Evolutionary conservation across 2,888 invertebrate species (phyloP).

Genomic region (Nasonia oneida): DNA sequence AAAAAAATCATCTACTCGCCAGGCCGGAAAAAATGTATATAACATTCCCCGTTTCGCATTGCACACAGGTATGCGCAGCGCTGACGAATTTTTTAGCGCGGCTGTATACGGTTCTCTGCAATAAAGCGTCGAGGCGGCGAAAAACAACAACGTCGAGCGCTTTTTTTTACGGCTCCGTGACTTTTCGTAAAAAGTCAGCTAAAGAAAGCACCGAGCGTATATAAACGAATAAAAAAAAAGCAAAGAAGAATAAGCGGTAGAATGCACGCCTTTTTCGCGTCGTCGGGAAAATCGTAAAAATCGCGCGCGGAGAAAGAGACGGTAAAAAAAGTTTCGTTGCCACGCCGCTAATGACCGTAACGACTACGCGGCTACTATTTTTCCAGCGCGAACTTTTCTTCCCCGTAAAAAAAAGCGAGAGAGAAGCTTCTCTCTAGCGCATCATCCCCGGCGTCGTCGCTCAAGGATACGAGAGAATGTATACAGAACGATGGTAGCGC

Average conservation of each 20-base stretch:
- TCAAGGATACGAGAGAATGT: slow-evolving; percentile 22
- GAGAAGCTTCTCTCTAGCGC: background rate
- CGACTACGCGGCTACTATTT: slow-evolving; percentile 16
- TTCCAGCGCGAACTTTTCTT: slow-evolving; percentile 35
- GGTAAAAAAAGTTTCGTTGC: slow-evolving; percentile 22
- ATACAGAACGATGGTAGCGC: slow-evolving; percentile 62
- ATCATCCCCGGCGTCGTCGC: background rate
- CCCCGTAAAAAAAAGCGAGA: slow-evolving; percentile 15
- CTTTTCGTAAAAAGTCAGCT: slow-evolving; percentile 42
- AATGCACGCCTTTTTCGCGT: slow-evolving; percentile 24
- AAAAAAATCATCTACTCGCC: background rate
- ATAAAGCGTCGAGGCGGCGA: background rate
- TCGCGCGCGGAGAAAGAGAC: background rate
- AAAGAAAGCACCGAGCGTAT: background rate
- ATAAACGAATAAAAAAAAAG: slow-evolving; percentile 51
- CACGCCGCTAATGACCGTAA: slow-evolving; percentile 42
- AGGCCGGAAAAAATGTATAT: background rate
- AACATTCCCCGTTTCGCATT: background rate
- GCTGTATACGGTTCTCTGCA: background rate
- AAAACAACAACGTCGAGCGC: slow-evolving; percentile 1
- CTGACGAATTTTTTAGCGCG: background rate
- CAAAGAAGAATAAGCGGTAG: background rate
- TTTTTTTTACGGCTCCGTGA: background rate
- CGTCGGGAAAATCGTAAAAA: background rate
- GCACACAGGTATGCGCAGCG: background rate